phyloP scores from a whole-genome alignment of 2,888 invertebrate genomes.

The Catocala sponsa region DNA sequence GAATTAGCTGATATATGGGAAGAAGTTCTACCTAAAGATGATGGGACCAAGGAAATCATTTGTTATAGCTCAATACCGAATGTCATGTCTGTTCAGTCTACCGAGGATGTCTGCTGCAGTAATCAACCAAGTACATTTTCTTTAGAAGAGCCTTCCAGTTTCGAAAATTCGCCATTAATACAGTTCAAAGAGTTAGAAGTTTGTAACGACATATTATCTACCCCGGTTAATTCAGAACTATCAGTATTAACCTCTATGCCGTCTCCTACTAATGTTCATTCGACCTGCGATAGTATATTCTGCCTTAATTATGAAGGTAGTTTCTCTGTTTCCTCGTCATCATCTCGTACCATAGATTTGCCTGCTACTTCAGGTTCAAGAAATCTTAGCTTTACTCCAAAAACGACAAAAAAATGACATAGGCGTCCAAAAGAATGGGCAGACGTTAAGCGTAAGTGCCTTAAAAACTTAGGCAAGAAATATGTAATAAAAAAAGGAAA shows the following conservation, averaged over 20 bases:
- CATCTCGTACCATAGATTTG: slow-evolving; percentile 11
- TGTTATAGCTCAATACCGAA: slow-evolving; percentile 6
- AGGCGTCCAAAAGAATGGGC: no score
- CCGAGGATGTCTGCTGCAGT: slow-evolving; percentile 9
- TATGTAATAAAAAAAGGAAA: no score
- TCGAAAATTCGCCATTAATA: no score
- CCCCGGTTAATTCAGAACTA: no score
- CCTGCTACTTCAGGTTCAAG: slow-evolving; percentile 13
- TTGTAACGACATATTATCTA: no score
- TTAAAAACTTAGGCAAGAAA: no score
- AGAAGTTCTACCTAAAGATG: slow-evolving; percentile 1
- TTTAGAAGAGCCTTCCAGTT: no score
- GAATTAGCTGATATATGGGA: slow-evolving; percentile 20
- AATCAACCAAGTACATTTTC: no score
- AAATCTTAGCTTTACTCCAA: slow-evolving; percentile 9
- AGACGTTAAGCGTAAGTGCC: no score
- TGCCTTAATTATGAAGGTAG: slow-evolving; percentile 16
- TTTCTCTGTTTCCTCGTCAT: slow-evolving; percentile 4
- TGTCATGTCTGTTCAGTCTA: slow-evolving; percentile 9
- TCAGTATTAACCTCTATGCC: no score
- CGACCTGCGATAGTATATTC: slow-evolving; percentile 1
- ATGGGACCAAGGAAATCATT: neutral
- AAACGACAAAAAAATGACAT: slow-evolving; percentile 18
- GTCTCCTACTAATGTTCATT: no score
- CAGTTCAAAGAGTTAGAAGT: no score